Percentiles rank a stretch among this genome's conserved stretches.
Evolutionary conservation across 2,113 vertebrate genomes (phyloP).

Genomic region (Siphamia tubifer): DNA sequence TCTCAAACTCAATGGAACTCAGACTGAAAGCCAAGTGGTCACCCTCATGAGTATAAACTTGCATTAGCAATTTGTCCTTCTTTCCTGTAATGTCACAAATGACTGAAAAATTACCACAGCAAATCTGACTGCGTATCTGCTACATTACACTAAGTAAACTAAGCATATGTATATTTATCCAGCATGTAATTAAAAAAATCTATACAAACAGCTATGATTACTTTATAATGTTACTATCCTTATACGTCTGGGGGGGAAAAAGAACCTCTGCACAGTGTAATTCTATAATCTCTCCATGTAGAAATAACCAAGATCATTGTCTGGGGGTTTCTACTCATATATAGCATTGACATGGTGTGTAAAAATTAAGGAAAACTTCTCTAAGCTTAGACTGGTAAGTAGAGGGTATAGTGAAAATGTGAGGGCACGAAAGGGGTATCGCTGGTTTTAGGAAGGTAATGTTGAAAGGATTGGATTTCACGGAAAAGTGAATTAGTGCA

Average conservation of each 20-base stretch:
- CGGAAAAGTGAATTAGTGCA: conserved; percentile 44
- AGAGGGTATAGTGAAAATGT: conserved; percentile 47
- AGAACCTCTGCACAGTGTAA: too few relatives aligned
- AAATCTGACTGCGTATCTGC: neutral
- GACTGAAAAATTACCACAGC: neutral
- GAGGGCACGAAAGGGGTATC: conserved; percentile 25
- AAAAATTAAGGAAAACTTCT: conserved; percentile 26
- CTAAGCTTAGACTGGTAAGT: conserved; percentile 60
- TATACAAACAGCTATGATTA: neutral
- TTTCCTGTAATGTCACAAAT: neutral
- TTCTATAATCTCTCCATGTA: neutral
- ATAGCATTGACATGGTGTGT: neutral
- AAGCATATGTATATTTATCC: neutral
- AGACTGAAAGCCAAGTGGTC: conserved; percentile 16
- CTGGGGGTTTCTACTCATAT: neutral
- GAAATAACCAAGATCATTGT: neutral
- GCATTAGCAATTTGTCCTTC: neutral
- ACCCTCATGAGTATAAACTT: neutral
- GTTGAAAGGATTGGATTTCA: conserved; percentile 47
- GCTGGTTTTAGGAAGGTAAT: conserved; percentile 35
- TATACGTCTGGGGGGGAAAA: too few relatives aligned
- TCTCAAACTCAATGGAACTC: conserved; percentile 7
- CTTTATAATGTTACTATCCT: too few relatives aligned
- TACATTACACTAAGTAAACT: neutral
- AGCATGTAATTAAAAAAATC: neutral